These are phyloP conservation scores for Gopherus flavomarginatus DNA, from an alignment of 2,113 vertebrate species.

Conservation along the genomic window DNA sequence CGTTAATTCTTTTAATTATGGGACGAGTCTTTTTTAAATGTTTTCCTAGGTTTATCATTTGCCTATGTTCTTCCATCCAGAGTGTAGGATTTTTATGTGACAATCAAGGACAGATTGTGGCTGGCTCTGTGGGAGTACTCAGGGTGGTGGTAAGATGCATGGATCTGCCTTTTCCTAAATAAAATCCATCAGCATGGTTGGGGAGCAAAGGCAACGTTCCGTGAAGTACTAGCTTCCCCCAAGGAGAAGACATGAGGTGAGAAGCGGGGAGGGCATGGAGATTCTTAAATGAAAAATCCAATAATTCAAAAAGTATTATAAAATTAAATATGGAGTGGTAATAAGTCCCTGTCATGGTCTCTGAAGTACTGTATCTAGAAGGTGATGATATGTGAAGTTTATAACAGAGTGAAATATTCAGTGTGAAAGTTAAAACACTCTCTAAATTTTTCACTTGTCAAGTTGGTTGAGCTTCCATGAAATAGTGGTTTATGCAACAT, in stretches of 20 bases:
- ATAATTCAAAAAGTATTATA: neutral
- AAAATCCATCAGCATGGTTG: rapidly evolving
- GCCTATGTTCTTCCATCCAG: neutral
- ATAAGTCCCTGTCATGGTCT: neutral
- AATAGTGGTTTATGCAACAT: neutral
- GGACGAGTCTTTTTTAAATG: neutral
- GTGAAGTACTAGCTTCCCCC: neutral
- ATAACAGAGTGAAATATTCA: neutral
- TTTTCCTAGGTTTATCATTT: rapidly evolving
- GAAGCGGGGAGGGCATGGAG: neutral
- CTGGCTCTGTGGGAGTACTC: rapidly evolving
- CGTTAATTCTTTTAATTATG: neutral
- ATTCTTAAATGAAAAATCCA: neutral
- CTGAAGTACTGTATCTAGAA: neutral
- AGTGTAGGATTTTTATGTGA: neutral
- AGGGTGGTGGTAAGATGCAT: neutral
- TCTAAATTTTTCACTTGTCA: neutral
- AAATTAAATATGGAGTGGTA: neutral
- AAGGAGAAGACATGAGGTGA: neutral
- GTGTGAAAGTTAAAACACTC: neutral
- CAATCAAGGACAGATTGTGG: neutral
- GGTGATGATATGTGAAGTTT: neutral
- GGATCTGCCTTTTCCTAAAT: neutral
- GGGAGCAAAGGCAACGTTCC: neutral
- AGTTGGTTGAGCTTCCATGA: neutral